Percentiles rank a stretch among this genome's conserved stretches.
phyloP scores from a whole-genome alignment of 2,797 vertebrate species.

The Ispidina picta region DNA sequence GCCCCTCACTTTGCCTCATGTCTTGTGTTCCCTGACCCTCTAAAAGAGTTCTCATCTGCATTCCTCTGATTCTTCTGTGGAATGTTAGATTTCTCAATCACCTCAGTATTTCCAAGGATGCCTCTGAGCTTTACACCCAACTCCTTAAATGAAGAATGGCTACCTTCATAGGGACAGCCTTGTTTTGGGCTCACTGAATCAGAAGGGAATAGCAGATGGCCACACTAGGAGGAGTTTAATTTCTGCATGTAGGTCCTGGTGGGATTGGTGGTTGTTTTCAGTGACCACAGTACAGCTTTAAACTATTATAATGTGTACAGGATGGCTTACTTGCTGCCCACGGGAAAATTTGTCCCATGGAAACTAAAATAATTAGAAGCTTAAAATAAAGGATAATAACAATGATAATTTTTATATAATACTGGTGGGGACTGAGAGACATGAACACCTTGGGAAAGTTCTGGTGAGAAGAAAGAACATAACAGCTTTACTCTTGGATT shows the following conservation, averaged over 20 bases:
- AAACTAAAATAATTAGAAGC: not conserved
- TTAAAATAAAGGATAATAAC: not conserved
- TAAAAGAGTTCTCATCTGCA: not conserved
- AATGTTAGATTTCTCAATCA: not conserved
- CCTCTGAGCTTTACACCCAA: not conserved
- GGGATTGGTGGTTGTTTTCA: not conserved
- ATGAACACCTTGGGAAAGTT: not conserved
- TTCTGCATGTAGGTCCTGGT: not conserved
- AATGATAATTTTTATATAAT: not conserved
- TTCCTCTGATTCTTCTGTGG: not conserved
- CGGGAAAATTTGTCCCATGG: not conserved
- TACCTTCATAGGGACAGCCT: not conserved
- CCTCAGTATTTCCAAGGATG: not conserved
- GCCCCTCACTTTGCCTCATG: not conserved
- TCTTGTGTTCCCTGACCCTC: not conserved
- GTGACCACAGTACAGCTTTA: not conserved
- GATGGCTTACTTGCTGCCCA: not conserved
- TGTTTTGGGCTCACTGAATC: not conserved
- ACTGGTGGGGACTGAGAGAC: not conserved
- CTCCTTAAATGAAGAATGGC: not conserved
- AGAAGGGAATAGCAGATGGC: rapidly evolving
- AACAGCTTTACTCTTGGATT: not conserved
- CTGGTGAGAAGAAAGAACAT: not conserved
- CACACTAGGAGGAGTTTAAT: not conserved
- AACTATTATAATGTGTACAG: not conserved